Evolutionary conservation across 2,888 invertebrate genomes (phyloP).

Genomic region (Rhyacophila evoluta): DNA sequence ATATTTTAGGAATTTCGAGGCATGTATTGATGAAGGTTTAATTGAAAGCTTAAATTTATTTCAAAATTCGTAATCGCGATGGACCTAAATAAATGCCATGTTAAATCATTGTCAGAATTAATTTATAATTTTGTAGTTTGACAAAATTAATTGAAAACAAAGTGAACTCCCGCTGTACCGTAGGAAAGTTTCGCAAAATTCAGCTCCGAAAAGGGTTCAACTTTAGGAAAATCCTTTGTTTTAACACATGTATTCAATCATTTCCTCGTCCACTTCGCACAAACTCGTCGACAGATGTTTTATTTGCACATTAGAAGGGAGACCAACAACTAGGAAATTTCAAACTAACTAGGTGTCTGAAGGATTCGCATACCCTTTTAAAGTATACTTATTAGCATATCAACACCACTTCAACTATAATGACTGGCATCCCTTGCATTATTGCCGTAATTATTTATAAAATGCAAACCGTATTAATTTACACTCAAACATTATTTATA

Average conservation of each 20-base stretch:
- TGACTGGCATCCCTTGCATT: background rate
- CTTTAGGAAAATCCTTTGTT: constrained; percentile 39
- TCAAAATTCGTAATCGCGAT: background rate
- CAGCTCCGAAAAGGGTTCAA: constrained; percentile 33
- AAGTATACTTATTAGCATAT: constrained; percentile 11
- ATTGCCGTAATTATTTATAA: too few species aligned
- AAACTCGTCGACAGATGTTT: constrained; percentile 43
- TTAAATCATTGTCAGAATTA: constrained; percentile 18
- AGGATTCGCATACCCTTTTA: constrained; percentile 30
- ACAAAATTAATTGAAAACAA: constrained; percentile 40
- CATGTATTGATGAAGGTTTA: background rate
- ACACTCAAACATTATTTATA: too few species aligned
- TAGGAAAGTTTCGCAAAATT: constrained; percentile 30
- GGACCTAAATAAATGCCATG: constrained; percentile 8
- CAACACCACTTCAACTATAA: background rate
- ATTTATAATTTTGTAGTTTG: constrained; percentile 26
- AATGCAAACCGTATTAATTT: too few species aligned
- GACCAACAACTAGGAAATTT: constrained; percentile 44
- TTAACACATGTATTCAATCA: constrained; percentile 49
- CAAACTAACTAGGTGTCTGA: constrained; percentile 44
- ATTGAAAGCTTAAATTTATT: background rate
- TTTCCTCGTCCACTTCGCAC: constrained; percentile 42
- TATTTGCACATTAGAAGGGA: constrained; percentile 50
- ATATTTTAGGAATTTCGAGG: too few species aligned
- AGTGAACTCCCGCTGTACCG: constrained; percentile 24